Base-by-base conservation (phyloP, 2,888 invertebrate genomes). In the Bimastos eiseni region DNA sequence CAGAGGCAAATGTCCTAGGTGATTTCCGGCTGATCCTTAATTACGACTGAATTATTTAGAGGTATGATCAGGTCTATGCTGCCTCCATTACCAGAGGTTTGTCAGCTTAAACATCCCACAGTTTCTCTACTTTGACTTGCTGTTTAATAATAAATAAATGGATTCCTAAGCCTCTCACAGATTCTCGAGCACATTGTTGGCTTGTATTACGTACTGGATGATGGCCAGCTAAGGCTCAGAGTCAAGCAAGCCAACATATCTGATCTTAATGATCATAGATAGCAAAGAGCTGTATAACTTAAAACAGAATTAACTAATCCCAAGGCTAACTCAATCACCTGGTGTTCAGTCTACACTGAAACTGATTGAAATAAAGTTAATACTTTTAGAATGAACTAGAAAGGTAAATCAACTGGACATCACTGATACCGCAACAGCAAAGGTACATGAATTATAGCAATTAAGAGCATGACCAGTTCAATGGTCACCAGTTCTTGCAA, bases 141-240 rank as follows among this genome's bases (percentile, higher is more conserved):
- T 70, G n/a, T 70, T 70, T 70, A 70, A 70, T 70, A 70, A 70
- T 70, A n/a, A 70, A 70, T n/a, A n/a, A 70, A 70, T n/a, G n/a
- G 30, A 70, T 70, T 70, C n/a, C 13, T 70, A 30, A 70, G 70
- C n/a, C 30, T n/a, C n/a, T 70, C n/a, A 70, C 70, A 70, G 70
- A 70, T 13, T n/a, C 0, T n/a, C 70, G 15, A 21, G 49, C 49
- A 70, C 70, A 70, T 17, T n/a, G n/a, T 30, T 70, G n/a, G n/a
- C 70, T 70, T 70, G n/a, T n/a, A 70, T 70, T n/a, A 8, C 13
- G 70, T 49, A 19, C 1, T 21, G 21, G 21, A 49, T 70, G 70
- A 17, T n/a, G n/a, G n/a, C n/a, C 70, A 70, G 70, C 70, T 8
- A 70, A n/a, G 11, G 70, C 30, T 11, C 11, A 70, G 6, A 70